Evolutionary conservation across 2,888 invertebrate genomes (phyloP), one percentile per base, ranked within the genome.

Genomic region (Drosophila yooni): DNA sequence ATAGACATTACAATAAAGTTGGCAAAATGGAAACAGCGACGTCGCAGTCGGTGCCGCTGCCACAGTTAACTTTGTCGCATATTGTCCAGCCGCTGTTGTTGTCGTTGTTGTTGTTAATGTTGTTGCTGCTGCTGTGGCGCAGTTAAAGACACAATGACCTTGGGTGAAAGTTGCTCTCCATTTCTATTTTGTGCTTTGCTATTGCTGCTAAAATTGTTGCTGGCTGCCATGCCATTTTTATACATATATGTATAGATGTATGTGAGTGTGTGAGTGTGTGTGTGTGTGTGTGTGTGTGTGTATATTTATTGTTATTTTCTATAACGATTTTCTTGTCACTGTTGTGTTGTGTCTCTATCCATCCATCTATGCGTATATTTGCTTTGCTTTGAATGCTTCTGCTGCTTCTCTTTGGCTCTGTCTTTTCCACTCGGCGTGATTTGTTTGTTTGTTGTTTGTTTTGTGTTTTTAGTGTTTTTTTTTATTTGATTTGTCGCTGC

Each of bases 141-240:
- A 86, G 86, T 86, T 85, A 85, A 86, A 85, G 84, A 85, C 84
- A 85, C 87, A 85, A 85, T 85, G 87, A 85, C 87, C 87, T 87
- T 86, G 84, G 84, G 84, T 84, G 84, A 84, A 85, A 85, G 87
- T 86, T 85, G 87, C 87, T 85, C 87, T 85, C 90, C 89, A 91
- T 90, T 91, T 91, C 89, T 81, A 83, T 87, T 80, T 85, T 88
- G 77, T 74, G 69, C 74, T 68, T 80, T 76, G 64, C 58, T 79
- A 75, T 63, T 67, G 71, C 57, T 70, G 63, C 27, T 79, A 60
- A 36, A 57, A 46, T 46, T 58, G 59, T 59, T 62, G 60, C 63
- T 81, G 15, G 71, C 62, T 77, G 72, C 68, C 53, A 71, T 83
- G 79, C 79, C 82, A 80, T 80, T 80, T 81, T 74, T 61, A 70